Evolutionary conservation across 1,140 invertebrate genomes (phyloP).

Genomic region (Littorina saxatilis): DNA sequence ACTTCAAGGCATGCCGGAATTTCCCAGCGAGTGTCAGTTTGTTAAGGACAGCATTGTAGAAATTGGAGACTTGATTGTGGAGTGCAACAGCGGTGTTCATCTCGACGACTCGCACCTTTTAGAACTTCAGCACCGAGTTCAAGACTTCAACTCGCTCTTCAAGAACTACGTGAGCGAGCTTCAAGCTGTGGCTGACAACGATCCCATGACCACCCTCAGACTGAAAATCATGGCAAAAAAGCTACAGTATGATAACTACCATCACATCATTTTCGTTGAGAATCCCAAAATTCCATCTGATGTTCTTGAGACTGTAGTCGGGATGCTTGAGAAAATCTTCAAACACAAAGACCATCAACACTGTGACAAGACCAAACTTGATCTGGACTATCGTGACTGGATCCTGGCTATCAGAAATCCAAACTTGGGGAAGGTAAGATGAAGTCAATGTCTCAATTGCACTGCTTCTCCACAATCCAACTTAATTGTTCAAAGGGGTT

Average conservation of each 20-base stretch:
- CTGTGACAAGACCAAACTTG: constrained; percentile 36
- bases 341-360: constrained; percentile 26
- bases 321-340: constrained; percentile 32
- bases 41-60: constrained; percentile 39
- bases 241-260: constrained; percentile 36
- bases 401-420: constrained; percentile 44
- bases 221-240: constrained; percentile 43
- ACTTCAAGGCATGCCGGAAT: background rate
- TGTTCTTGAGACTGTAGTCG: constrained; percentile 12
- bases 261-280: constrained; percentile 29
- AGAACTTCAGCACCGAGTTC: constrained; percentile 22
- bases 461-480: background rate
- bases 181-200: constrained; percentile 10
- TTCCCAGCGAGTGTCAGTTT: background rate
- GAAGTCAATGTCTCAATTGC: background rate
- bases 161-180: constrained; percentile 21
- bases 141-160: constrained; percentile 42
- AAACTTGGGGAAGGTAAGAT: constrained; percentile 16
- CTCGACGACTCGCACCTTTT: background rate
- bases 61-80: constrained; percentile 43
- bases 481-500: background rate
- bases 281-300: background rate
- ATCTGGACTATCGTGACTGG: constrained; percentile 54
- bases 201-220: constrained; percentile 33
- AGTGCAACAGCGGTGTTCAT: constrained; percentile 45